Conservation (phyloP, 1,140 invertebrate genomes). For the Drosophila auraria region DNA sequence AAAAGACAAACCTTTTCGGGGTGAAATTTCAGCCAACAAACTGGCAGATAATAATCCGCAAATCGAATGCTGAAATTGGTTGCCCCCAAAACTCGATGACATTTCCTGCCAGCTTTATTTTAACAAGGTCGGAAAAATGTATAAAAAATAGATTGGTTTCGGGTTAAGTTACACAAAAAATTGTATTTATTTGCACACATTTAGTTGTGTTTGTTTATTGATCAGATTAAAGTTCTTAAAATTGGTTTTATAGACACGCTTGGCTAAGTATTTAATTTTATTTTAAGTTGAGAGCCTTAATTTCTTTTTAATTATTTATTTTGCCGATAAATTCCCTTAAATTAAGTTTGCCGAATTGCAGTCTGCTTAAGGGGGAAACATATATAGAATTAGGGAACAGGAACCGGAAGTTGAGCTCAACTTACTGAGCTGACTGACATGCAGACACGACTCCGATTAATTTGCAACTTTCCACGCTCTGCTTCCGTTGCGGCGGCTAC, state of each 20-base stretch:
- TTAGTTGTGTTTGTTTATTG: neutral
- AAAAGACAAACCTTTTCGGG: neutral
- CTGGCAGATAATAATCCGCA: neutral
- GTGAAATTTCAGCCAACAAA: neutral
- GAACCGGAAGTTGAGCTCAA: conserved; percentile 26
- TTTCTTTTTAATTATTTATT: conserved; percentile 10
- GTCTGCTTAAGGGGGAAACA: neutral
- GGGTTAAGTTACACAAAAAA: neutral
- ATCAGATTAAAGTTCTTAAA: neutral
- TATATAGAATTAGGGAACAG: neutral
- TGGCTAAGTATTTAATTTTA: neutral
- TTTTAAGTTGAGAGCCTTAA: neutral
- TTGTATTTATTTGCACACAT: neutral
- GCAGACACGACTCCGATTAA: conserved; percentile 48
- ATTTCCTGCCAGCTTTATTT: neutral
- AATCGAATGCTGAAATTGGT: neutral
- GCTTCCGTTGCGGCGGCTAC: conserved; percentile 41
- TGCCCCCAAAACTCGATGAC: neutral
- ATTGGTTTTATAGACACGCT: neutral
- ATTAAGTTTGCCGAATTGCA: conserved; percentile 33
- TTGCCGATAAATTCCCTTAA: conserved; percentile 25
- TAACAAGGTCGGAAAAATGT: neutral
- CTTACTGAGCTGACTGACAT: conserved; percentile 36
- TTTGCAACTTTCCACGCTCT: conserved; percentile 28
- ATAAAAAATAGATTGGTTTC: neutral